Conservation (phyloP, 2,888 invertebrate species). For the Pharmacophagus antenor region DNA sequence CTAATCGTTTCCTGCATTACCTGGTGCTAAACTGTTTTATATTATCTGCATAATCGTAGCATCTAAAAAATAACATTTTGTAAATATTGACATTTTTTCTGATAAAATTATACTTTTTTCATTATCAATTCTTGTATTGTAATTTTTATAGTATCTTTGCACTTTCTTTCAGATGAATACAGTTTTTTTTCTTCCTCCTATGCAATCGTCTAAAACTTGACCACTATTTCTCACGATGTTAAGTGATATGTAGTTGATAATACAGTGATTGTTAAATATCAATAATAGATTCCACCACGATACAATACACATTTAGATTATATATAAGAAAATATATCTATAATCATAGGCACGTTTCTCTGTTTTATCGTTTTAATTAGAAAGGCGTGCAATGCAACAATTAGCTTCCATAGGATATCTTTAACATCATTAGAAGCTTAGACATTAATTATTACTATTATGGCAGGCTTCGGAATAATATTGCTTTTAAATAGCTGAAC, state of each 20-base stretch:
- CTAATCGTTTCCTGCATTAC: constrained; percentile 28
- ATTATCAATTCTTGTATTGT: no score
- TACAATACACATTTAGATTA: neutral
- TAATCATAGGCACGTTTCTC: neutral
- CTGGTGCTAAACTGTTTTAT: constrained; percentile 18
- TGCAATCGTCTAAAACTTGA: no score
- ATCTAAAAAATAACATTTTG: neutral
- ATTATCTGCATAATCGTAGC: neutral
- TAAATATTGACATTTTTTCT: no score
- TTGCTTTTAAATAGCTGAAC: neutral
- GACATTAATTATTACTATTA: constrained; percentile 1
- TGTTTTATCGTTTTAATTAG: neutral
- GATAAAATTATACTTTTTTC: no score
- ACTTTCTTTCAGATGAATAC: no score
- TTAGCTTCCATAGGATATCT: neutral
- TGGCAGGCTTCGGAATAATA: neutral
- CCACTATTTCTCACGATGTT: no score
- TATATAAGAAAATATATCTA: neutral
- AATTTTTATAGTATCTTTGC: no score
- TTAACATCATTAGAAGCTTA: neutral
- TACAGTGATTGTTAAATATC: no score
- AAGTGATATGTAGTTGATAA: no score
- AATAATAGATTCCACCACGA: no score
- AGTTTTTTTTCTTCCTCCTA: no score
- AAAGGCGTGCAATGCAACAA: neutral